Evolutionary conservation across 2,888 invertebrate species (phyloP).

Genomic region (Blastobasis adustella): DNA sequence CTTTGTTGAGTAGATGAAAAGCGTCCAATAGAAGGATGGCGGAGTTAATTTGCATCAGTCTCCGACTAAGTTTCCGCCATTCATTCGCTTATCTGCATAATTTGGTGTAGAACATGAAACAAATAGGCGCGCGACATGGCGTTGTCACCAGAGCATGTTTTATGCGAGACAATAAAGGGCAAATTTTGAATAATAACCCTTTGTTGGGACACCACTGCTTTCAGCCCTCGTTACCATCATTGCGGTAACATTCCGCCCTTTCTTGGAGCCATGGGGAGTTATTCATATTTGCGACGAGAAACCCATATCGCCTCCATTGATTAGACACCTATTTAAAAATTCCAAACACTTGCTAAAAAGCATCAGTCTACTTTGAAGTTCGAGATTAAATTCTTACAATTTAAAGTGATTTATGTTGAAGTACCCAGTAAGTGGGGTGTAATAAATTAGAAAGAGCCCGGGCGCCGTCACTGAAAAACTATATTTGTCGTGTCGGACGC

Average conservation of each 20-base stretch:
- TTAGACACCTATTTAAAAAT: too few species aligned
- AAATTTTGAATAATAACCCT: slow-evolving; percentile 61
- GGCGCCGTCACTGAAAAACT: slow-evolving; percentile 60
- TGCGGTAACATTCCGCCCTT: slow-evolving; percentile 24
- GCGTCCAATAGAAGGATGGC: slow-evolving; percentile 49
- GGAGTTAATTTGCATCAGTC: slow-evolving; percentile 65
- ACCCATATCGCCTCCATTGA: too few species aligned
- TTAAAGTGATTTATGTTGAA: slow-evolving; percentile 43
- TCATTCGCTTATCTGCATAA: slow-evolving; percentile 70
- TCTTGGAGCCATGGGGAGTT: not conserved
- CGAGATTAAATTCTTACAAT: slow-evolving; percentile 21
- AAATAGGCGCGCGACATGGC: slow-evolving; percentile 56
- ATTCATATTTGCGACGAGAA: slow-evolving; percentile 9
- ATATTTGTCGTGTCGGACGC: slow-evolving; percentile 52
- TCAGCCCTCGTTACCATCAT: slow-evolving; percentile 49
- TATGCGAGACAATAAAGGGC: slow-evolving; percentile 61
- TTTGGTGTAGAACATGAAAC: slow-evolving; percentile 62
- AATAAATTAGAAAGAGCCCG: slow-evolving; percentile 50
- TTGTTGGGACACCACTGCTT: slow-evolving; percentile 46
- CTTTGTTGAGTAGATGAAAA: slow-evolving; percentile 50
- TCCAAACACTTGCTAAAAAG: not conserved
- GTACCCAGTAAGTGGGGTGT: slow-evolving; percentile 31
- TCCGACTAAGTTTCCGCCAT: slow-evolving; percentile 61
- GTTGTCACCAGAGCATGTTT: slow-evolving; percentile 62
- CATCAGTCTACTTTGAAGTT: not conserved